Percentiles rank a stretch among this genome's conserved stretches.
Conservation (phyloP, 2,888 invertebrate genomes). For the Lydus trimaculatus region DNA sequence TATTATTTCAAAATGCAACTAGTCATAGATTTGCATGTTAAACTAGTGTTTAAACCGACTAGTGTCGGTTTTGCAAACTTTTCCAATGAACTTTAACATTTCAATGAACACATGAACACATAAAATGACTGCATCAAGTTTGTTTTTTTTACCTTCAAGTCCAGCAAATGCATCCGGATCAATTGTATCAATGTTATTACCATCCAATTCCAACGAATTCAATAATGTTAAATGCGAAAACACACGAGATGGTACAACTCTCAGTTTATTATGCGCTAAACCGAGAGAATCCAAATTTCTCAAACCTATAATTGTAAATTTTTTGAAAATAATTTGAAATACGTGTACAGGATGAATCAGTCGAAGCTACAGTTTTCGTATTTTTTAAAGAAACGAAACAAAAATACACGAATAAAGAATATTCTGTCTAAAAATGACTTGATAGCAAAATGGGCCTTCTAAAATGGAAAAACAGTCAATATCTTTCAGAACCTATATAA, state of each 20-base stretch:
- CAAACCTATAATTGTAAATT: slow-evolving; percentile 66
- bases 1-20: slow-evolving; percentile 2
- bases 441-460: too few species aligned
- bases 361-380: too few species aligned
- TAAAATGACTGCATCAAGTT: too few species aligned
- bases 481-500: too few species aligned
- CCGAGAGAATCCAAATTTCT: slow-evolving; percentile 83
- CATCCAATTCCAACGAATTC: slow-evolving; percentile 88
- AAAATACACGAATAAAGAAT: too few species aligned
- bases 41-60: too few species aligned
- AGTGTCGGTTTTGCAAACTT: background rate
- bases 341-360: too few species aligned
- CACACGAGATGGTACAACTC: slow-evolving; percentile 79
- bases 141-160: slow-evolving; percentile 77
- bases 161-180: slow-evolving; percentile 88
- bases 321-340: background rate
- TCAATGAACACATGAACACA: background rate
- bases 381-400: too few species aligned
- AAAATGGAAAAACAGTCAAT: too few species aligned
- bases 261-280: slow-evolving; percentile 84
- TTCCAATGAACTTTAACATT: background rate
- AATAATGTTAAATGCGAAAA: slow-evolving; percentile 82
- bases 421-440: too few species aligned
- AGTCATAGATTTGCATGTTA: background rate
- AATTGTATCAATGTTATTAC: slow-evolving; percentile 81